A percentile compares a stretch with the other conserved stretches of the same genome.
phyloP scores from a whole-genome alignment of 2,888 invertebrate species.

The Chaetogeoica ovagalla region DNA sequence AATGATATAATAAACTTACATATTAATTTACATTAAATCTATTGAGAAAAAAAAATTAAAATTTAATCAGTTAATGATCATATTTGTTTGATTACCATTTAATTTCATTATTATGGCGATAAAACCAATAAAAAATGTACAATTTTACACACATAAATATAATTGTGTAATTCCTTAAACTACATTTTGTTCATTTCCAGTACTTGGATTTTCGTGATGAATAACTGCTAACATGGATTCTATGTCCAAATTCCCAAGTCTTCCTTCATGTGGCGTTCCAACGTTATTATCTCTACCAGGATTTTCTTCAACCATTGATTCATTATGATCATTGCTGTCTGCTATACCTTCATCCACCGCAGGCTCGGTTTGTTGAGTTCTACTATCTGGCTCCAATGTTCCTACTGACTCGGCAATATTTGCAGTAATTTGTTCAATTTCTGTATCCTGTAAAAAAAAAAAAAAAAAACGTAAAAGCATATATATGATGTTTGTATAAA shows the following conservation, averaged over 20 bases:
- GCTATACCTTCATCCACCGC: neutral
- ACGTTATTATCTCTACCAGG: neutral
- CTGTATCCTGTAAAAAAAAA: slow-evolving; percentile 33
- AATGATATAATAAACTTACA: too few relatives aligned
- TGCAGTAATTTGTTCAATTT: neutral
- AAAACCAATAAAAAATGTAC: too few relatives aligned
- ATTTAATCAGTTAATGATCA: too few relatives aligned
- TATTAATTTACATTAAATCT: too few relatives aligned
- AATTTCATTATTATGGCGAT: too few relatives aligned
- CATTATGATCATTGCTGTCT: neutral
- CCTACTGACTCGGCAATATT: neutral
- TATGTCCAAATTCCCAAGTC: slow-evolving; percentile 50
- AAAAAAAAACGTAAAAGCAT: too few relatives aligned
- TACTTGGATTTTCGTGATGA: slow-evolving; percentile 53
- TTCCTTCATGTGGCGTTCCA: neutral
- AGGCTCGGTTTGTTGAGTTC: neutral
- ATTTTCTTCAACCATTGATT: neutral
- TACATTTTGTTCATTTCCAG: neutral
- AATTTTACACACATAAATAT: too few relatives aligned
- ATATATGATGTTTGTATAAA: neutral
- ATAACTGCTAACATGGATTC: slow-evolving; percentile 55
- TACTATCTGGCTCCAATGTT: neutral
- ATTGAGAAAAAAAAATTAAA: too few relatives aligned
- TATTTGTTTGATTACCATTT: too few relatives aligned
- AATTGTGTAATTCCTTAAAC: neutral